These are phyloP conservation scores for Drosophila parabipectinata DNA, from an alignment of 1,140 invertebrate species.

Conservation along the genomic window DNA sequence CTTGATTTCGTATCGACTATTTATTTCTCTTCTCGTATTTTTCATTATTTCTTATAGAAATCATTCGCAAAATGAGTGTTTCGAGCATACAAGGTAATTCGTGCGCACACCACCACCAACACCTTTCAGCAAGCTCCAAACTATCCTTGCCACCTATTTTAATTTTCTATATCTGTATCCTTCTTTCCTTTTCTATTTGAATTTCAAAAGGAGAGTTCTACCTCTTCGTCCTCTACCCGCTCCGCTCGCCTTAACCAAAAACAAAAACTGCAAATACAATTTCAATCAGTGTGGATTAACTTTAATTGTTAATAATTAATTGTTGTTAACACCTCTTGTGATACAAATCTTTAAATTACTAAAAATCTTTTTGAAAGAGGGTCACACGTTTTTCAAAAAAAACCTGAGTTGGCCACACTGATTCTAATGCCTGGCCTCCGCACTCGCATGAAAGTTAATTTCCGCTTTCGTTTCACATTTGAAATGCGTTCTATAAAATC, in stretches of 20 bases:
- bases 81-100: conserved; percentile 74
- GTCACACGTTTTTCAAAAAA: not conserved
- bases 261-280: not conserved
- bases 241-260: not conserved
- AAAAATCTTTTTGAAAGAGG: not conserved
- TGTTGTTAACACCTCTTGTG: too few relatives aligned
- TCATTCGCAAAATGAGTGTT: conserved; percentile 84
- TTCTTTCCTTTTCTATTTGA: not conserved
- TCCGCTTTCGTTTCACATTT: not conserved
- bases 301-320: not conserved
- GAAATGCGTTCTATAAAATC: conserved; percentile 3
- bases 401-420: not conserved
- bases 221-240: not conserved
- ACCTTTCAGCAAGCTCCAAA: not conserved
- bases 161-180: not conserved
- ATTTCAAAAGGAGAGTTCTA: not conserved
- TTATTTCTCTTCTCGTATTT: conserved; percentile 68
- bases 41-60: conserved; percentile 83
- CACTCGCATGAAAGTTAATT: conserved; percentile 20
- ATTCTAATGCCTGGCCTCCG: conserved; percentile 2
- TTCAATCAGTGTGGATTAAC: not conserved
- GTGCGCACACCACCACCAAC: conserved; percentile 24
- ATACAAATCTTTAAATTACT: too few relatives aligned
- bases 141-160: conserved; percentile 12
- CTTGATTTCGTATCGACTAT: conserved; percentile 34